Conservation (phyloP, 2,797 vertebrate species). For the Lutra lutra region DNA sequence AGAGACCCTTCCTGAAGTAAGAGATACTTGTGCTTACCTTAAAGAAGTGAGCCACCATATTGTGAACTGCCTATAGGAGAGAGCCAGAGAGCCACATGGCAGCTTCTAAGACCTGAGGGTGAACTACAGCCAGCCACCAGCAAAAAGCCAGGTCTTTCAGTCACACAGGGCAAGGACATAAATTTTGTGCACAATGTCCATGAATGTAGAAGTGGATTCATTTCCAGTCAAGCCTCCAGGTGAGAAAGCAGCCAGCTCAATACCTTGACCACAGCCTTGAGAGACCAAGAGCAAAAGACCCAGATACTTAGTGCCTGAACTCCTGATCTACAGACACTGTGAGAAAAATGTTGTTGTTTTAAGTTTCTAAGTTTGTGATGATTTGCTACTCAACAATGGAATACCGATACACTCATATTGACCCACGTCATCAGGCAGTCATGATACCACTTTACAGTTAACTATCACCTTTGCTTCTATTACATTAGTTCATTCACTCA, state of each 20-base stretch:
- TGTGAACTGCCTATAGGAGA: neutral
- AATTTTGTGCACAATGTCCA: neutral
- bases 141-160: neutral
- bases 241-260: neutral
- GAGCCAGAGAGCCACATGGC: too few species aligned
- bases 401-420: neutral
- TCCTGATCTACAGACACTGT: too few species aligned
- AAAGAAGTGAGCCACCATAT: neutral
- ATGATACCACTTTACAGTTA: neutral
- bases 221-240: neutral
- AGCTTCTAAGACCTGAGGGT: neutral
- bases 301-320: neutral
- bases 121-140: neutral
- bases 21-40: neutral
- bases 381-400: neutral
- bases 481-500: neutral
- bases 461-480: neutral
- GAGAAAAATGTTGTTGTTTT: neutral
- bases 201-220: neutral
- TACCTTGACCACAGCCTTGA: neutral
- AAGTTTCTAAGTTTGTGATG: neutral
- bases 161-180: neutral
- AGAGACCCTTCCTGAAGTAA: neutral
- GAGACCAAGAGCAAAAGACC: neutral
- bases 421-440: too few species aligned